Conservation (phyloP, 2,113 vertebrate species). For the Typhlomys cinereus region DNA sequence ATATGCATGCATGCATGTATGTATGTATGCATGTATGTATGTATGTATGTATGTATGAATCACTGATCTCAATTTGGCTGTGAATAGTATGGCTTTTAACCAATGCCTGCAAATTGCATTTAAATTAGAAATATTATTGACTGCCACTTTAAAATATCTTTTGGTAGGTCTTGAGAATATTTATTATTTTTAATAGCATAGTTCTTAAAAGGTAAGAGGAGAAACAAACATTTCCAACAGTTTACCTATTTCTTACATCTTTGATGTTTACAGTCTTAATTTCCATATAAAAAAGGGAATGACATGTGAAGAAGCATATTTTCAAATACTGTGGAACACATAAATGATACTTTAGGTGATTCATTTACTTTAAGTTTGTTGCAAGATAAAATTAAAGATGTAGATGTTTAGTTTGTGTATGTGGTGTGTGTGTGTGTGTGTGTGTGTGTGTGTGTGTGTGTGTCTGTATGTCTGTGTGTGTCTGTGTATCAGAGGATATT, state of each 20-base stretch:
- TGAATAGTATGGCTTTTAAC: neutral
- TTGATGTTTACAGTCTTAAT: neutral
- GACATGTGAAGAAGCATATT: neutral
- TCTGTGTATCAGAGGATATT: too few relatives aligned
- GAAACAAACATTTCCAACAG: neutral
- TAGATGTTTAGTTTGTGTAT: too few relatives aligned
- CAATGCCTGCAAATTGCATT: neutral
- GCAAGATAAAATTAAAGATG: neutral
- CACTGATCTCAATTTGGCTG: too few relatives aligned
- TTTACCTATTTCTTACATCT: neutral
- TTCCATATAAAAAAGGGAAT: slow-evolving; percentile 1
- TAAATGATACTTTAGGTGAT: neutral
- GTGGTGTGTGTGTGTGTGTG: too few relatives aligned
- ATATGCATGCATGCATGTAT: too few relatives aligned
- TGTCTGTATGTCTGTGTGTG: too few relatives aligned
- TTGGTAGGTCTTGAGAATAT: neutral
- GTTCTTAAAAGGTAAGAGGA: neutral
- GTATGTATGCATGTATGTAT: too few relatives aligned
- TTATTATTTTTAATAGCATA: neutral
- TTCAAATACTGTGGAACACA: neutral
- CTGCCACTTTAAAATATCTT: neutral
- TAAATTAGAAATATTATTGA: neutral
- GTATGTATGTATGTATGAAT: too few relatives aligned
- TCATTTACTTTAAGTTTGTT: neutral
- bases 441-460: too few relatives aligned